Percentiles rank a stretch among this genome's conserved stretches.
Evolutionary conservation across 1,140 invertebrate species (phyloP).

Genomic region (Drosophila simulans): DNA sequence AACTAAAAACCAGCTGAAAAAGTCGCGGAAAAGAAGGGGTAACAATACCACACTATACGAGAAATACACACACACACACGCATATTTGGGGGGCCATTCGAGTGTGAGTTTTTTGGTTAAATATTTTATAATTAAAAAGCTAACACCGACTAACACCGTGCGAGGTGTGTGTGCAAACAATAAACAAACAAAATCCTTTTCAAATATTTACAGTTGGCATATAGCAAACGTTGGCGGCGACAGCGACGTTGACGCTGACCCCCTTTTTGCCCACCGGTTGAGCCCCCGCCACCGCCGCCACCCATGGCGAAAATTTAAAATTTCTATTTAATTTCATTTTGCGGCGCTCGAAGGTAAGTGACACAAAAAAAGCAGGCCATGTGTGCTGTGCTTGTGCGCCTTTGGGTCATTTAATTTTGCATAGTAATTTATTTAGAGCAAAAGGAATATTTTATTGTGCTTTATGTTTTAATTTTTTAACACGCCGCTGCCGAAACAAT

Average conservation of each 20-base stretch:
- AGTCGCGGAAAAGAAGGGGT: slow-evolving; percentile 14
- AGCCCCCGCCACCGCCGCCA: slow-evolving; percentile 1
- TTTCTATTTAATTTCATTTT: slow-evolving; percentile 72
- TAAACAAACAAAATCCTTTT: slow-evolving; percentile 85
- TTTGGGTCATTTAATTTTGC: slow-evolving; percentile 82
- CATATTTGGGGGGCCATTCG: slow-evolving; percentile 33
- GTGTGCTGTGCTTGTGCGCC: slow-evolving; percentile 48
- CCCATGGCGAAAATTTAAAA: slow-evolving; percentile 62
- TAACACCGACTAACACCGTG: slow-evolving; percentile 84
- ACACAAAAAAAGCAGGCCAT: slow-evolving; percentile 14
- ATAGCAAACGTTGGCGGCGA: slow-evolving; percentile 60
- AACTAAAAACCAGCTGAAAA: slow-evolving; percentile 47
- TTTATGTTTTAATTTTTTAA: slow-evolving; percentile 80
- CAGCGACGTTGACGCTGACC: slow-evolving; percentile 30
- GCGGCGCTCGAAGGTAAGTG: slow-evolving; percentile 34
- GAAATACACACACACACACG: slow-evolving; percentile 20
- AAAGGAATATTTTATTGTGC: slow-evolving; percentile 57
- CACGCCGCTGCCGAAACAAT: slow-evolving; percentile 59
- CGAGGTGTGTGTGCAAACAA: slow-evolving; percentile 84
- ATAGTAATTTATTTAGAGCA: slow-evolving; percentile 80
- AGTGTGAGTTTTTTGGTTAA: slow-evolving; percentile 84
- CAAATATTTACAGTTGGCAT: slow-evolving; percentile 84
- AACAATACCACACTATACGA: slow-evolving; percentile 12
- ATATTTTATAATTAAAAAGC: slow-evolving; percentile 85
- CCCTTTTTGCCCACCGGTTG: not conserved